phyloP scores from a whole-genome alignment of 2,888 invertebrate genomes.

The Lysandra bellargus region DNA sequence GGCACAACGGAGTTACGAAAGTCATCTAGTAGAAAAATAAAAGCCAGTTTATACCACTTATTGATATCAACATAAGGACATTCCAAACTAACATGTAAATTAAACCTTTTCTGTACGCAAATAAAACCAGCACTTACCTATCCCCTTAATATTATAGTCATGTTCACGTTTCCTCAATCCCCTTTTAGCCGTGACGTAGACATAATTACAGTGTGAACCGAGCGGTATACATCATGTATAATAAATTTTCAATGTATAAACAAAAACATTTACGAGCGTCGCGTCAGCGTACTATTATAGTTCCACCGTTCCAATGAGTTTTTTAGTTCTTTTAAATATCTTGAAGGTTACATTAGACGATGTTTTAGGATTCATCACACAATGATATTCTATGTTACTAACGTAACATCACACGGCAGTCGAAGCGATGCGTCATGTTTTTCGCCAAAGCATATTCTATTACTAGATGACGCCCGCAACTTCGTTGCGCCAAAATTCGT shows the following conservation, averaged over 20 bases:
- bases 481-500: too few species aligned
- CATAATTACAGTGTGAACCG: slow-evolving; percentile 3
- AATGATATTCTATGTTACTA: too few species aligned
- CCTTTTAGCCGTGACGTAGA: slow-evolving; percentile 8
- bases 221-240: slow-evolving; percentile 7
- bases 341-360: not conserved
- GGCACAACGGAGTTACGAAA: too few species aligned
- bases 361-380: too few species aligned
- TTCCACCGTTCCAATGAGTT: not conserved
- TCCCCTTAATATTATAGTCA: not conserved
- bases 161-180: not conserved
- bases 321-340: slow-evolving; percentile 5
- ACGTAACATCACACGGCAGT: too few species aligned
- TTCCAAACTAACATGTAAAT: not conserved
- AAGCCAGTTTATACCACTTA: too few species aligned
- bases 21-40: too few species aligned
- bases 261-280: slow-evolving; percentile 5
- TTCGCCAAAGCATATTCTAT: too few species aligned
- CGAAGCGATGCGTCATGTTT: too few species aligned
- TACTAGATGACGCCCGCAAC: too few species aligned
- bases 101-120: not conserved
- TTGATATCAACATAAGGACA: not conserved
- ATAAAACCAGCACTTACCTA: not conserved
- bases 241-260: slow-evolving; percentile 25
- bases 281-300: slow-evolving; percentile 25